Percentiles rank a stretch among this genome's conserved stretches.
phyloP scores from a whole-genome alignment of 2,888 invertebrate species.

The Acleris literana region DNA sequence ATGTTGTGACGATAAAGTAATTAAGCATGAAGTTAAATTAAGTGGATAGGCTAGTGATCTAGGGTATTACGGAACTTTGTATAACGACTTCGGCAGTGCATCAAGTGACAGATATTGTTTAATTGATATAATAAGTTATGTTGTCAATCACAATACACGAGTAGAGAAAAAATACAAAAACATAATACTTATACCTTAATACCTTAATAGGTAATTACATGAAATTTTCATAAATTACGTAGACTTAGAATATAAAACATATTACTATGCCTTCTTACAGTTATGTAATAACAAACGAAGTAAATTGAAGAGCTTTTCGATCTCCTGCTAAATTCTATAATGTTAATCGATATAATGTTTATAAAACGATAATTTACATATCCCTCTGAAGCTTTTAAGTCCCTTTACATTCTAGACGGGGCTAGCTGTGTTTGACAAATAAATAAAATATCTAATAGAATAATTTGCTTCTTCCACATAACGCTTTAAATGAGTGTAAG shows the following conservation, averaged over 20 bases:
- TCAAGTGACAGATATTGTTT: slow-evolving; percentile 50
- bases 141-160: slow-evolving; percentile 77
- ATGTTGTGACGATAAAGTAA: slow-evolving; percentile 55
- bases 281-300: slow-evolving; percentile 23
- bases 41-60: slow-evolving; percentile 41
- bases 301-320: slow-evolving; percentile 15
- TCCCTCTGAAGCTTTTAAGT: slow-evolving; percentile 18
- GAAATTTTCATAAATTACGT: slow-evolving; percentile 17
- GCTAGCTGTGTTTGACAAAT: slow-evolving; percentile 82
- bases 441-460: slow-evolving; percentile 49
- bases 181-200: slow-evolving; percentile 19
- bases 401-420: slow-evolving; percentile 42
- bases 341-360: slow-evolving; percentile 30
- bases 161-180: slow-evolving; percentile 32
- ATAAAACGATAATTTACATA: slow-evolving; percentile 27
- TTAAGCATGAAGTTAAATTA: slow-evolving; percentile 23
- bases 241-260: slow-evolving; percentile 14
- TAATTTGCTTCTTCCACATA: slow-evolving; percentile 24
- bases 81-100: slow-evolving; percentile 72
- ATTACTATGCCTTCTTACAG: slow-evolving; percentile 10
- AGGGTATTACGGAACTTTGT: slow-evolving; percentile 45
- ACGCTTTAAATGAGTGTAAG: slow-evolving; percentile 43
- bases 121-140: slow-evolving; percentile 55
- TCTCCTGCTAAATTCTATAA: slow-evolving; percentile 8
- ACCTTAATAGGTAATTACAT: slow-evolving; percentile 5